phyloP scores from a whole-genome alignment of 2,113 vertebrate genomes.

The Rhinolophus ferrumequinum region DNA sequence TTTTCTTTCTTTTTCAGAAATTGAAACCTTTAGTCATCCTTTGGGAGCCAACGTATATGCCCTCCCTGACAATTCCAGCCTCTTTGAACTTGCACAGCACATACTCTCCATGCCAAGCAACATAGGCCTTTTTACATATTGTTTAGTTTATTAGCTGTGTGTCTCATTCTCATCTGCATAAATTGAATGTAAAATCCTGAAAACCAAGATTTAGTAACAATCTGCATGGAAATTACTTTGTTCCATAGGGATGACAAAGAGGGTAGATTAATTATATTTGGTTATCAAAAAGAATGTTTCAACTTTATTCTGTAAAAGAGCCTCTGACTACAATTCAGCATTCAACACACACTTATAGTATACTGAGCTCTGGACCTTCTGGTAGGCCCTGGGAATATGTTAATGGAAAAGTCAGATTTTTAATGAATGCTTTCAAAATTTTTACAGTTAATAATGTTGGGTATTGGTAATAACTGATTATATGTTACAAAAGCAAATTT shows the following conservation, averaged over 20 bases:
- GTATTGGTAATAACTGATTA: not conserved
- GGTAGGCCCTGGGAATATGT: not conserved
- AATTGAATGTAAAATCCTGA: not conserved
- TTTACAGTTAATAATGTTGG: not conserved
- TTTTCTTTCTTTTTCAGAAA: not conserved
- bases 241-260: not conserved
- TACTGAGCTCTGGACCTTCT: not conserved
- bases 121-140: not conserved
- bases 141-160: not conserved
- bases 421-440: not conserved
- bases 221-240: not conserved
- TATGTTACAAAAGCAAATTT: not conserved
- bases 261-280: not conserved
- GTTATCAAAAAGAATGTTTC: not conserved
- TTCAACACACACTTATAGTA: not conserved
- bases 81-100: not conserved
- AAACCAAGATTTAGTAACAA: not conserved
- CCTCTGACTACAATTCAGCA: not conserved
- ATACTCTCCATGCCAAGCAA: not conserved
- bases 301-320: not conserved
- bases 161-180: not conserved
- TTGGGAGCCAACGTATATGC: not conserved
- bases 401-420: not conserved
- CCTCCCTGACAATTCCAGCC: not conserved
- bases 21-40: not conserved